phyloP scores from a whole-genome alignment of 1,140 invertebrate species.

The Diorhabda carinulata region DNA sequence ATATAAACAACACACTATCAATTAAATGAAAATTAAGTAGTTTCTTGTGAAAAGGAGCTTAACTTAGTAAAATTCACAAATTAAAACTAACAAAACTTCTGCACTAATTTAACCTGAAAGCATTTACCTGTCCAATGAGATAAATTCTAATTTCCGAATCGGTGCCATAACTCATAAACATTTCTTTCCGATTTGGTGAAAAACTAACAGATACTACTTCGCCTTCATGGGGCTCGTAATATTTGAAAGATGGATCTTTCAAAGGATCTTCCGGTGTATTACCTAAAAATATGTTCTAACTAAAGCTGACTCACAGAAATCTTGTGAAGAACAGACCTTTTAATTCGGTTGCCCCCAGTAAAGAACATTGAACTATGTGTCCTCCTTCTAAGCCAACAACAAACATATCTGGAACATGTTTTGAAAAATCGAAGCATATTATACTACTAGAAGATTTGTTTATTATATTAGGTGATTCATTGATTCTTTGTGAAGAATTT shows the following conservation, averaged over 20 bases:
- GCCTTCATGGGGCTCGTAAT: conserved; percentile 42
- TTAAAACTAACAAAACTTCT: too few species aligned
- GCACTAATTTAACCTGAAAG: too few species aligned
- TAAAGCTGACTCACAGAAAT: neutral
- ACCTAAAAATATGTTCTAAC: conserved; percentile 17
- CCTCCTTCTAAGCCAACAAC: conserved; percentile 44
- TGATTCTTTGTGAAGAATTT: conserved; percentile 25
- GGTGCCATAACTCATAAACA: conserved; percentile 40
- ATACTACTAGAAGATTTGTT: conserved; percentile 36
- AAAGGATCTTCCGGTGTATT: conserved; percentile 28
- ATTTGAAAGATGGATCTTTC: conserved; percentile 41
- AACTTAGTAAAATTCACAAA: too few species aligned
- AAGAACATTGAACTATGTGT: conserved; percentile 40
- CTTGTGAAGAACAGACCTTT: conserved; percentile 30
- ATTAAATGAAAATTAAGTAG: too few species aligned
- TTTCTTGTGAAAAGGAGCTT: too few species aligned
- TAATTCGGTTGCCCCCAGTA: conserved; percentile 36
- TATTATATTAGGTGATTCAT: conserved; percentile 21
- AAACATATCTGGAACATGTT: conserved; percentile 41
- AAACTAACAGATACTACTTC: conserved; percentile 38
- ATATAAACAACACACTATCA: too few species aligned
- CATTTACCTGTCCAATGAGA: conserved; percentile 35
- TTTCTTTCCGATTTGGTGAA: conserved; percentile 39
- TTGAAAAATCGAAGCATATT: conserved; percentile 45
- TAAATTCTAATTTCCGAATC: conserved; percentile 44